These are phyloP conservation scores for Buphagus erythrorhynchus DNA, from an alignment of 2,797 vertebrate species.

Conservation along the genomic window DNA sequence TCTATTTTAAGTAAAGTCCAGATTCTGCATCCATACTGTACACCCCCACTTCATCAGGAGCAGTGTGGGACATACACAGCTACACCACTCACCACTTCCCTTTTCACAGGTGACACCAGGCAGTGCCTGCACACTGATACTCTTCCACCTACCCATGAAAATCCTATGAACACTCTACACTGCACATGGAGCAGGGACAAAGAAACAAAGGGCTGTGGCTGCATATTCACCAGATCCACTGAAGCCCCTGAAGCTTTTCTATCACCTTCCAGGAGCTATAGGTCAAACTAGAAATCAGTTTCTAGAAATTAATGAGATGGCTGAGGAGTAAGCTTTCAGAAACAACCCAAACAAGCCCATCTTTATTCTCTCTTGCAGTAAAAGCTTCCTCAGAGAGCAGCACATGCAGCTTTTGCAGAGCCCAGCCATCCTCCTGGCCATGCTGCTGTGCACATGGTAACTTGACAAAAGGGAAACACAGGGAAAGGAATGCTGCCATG, in stretches of 20 bases:
- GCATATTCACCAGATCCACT: neutral
- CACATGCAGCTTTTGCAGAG: neutral
- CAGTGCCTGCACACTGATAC: neutral
- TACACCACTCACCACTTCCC: neutral
- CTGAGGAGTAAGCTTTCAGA: neutral
- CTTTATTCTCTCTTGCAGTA: neutral
- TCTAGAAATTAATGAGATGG: neutral
- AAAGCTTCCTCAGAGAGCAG: neutral
- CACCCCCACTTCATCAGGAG: rapidly evolving
- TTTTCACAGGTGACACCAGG: neutral
- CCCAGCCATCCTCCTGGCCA: neutral
- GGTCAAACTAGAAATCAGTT: conserved; percentile 32
- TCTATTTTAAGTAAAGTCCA: neutral
- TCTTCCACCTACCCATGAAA: rapidly evolving
- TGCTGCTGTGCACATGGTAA: neutral
- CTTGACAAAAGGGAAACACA: conserved; percentile 40
- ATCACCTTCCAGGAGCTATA: neutral
- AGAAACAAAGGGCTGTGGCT: neutral
- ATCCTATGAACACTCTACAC: neutral
- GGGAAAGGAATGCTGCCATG: conserved; percentile 6
- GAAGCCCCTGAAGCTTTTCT: neutral
- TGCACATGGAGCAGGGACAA: rapidly evolving
- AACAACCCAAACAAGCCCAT: neutral
- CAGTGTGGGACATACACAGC: neutral
- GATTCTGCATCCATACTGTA: neutral